Base-by-base conservation (phyloP, 2,113 vertebrate genomes). In the Apteryx mantelli region DNA sequence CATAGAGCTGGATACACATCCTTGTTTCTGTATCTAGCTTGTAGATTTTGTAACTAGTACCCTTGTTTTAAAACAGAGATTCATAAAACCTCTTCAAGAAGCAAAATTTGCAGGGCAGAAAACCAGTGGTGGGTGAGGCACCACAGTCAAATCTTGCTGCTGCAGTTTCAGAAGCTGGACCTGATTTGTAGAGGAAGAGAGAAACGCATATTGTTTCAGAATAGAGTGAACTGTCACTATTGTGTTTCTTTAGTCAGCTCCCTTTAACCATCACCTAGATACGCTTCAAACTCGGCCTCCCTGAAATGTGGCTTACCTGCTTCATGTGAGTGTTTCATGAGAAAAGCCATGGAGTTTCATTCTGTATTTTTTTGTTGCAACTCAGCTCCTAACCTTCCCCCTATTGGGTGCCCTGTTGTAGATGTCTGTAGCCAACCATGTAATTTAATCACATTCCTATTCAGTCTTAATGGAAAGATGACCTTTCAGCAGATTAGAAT, bases 401-500 rank as follows among this genome's bases (percentile, higher is more conserved):
- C 42, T 64, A 0, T 28, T 56, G 71, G 68, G 36, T 94, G 82
- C 86, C 63, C 71, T 32, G 44, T 11, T 88, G 87, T 48, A 77
- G 81, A 87, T 73, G 84, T 91, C 89, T 91, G 94, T 94, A 94
- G 91, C 87, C 91, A 94, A 38, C 84, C 86, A 86, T 89, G 85
- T 93, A 85, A 93, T 96, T 97, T 95, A 82, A 95, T 94, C 93
- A 96, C 86, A 90, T 95, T 96, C 69, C 68, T 96, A 85, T 88
- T 92, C 95, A 89, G 40, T 74, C 44, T 92, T 95, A 95, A 94
- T 95, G 89, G 93, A 95, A 86, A 82, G 93, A 93, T 94, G 96
- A 95, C 93, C 95, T 95, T 97, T 97, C 93, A 91, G 63, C 70
- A 95, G 79, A 96, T 95, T 94, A 87, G 63, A 97, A 96, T 96